phyloP scores from a whole-genome alignment of 1,140 invertebrate species.

The Steinernema khuongi region DNA sequence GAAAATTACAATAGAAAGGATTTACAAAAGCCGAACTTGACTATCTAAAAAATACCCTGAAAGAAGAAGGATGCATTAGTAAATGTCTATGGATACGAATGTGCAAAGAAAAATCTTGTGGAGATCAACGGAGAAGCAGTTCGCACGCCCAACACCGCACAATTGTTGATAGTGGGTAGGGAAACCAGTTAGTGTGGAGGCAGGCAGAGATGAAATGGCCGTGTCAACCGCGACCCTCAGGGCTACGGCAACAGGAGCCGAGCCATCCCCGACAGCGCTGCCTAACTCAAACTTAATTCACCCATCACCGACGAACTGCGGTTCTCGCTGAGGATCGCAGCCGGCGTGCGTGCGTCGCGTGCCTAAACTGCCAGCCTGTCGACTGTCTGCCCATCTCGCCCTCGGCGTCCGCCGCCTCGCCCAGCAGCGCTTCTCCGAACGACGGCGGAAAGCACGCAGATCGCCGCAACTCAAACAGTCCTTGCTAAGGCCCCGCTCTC shows the following conservation, averaged over 20 bases:
- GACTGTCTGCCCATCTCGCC: background rate
- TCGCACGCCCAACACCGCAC: no score
- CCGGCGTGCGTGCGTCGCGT: background rate
- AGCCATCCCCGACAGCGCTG: background rate
- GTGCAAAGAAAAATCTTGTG: background rate
- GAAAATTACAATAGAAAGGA: slow-evolving; percentile 29
- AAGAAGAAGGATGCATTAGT: slow-evolving; percentile 17
- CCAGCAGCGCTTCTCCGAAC: background rate
- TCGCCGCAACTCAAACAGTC: background rate
- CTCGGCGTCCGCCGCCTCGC: background rate
- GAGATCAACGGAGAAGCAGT: background rate
- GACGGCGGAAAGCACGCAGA: background rate
- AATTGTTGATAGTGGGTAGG: background rate
- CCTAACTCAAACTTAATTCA: background rate
- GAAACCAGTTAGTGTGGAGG: slow-evolving; percentile 4
- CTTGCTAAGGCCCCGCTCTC: background rate
- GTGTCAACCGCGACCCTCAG: background rate
- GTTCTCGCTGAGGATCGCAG: background rate
- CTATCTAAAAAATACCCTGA: slow-evolving; percentile 45
- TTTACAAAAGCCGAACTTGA: slow-evolving; percentile 36
- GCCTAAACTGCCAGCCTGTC: slow-evolving; percentile 1
- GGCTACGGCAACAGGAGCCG: background rate
- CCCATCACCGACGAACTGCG: background rate
- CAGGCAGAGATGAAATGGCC: background rate
- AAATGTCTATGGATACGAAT: background rate